These are phyloP conservation scores for Oryzias curvinotus DNA, from an alignment of 2,113 vertebrate species.

Conservation along the genomic window DNA sequence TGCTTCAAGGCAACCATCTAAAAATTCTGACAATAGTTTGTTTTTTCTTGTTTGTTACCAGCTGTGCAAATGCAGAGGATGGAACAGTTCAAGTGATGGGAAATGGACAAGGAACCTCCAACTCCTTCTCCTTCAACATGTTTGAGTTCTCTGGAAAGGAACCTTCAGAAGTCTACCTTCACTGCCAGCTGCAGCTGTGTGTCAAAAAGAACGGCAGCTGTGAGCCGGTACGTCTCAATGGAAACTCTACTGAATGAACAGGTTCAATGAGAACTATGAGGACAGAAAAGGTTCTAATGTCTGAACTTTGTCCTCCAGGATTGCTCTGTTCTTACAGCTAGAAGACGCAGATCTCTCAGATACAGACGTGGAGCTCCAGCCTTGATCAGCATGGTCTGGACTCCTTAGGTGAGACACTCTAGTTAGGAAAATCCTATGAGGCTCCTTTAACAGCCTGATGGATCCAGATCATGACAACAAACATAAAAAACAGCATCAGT, in stretches of 20 bases:
- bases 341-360: constrained; percentile 4
- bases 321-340: background rate
- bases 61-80: constrained; percentile 26
- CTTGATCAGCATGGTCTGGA: constrained; percentile 35
- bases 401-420: constrained; percentile 22
- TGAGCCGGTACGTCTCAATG: background rate
- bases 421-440: no score
- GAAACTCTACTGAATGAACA: background rate
- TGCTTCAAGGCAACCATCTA: no score
- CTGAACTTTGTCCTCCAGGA: background rate
- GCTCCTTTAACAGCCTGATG: no score
- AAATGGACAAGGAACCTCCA: constrained; percentile 26
- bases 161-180: constrained; percentile 19
- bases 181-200: constrained; percentile 35
- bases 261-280: no score
- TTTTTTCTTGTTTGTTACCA: constrained; percentile 4
- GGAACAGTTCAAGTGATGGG: constrained; percentile 5
- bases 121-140: constrained; percentile 39
- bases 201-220: constrained; percentile 1
- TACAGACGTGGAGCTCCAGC: background rate
- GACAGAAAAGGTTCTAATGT: background rate
- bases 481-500: no score
- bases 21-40: background rate
- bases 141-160: constrained; percentile 24
- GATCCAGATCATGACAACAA: no score